These are phyloP conservation scores for Brachyalestes nurse DNA, from an alignment of 2,797 vertebrate genomes.

Conservation along the genomic window DNA sequence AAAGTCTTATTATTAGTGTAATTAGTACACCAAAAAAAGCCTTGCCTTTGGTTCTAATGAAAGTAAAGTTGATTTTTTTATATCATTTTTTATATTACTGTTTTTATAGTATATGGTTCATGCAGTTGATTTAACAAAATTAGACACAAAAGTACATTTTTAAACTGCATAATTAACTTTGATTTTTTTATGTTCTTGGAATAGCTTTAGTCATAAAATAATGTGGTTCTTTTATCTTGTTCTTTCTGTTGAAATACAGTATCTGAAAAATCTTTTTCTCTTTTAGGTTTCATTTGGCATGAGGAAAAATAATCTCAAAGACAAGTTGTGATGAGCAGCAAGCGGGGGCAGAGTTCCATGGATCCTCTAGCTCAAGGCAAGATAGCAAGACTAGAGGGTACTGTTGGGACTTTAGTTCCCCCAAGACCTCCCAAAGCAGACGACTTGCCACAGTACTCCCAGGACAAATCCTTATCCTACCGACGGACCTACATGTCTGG, in stretches of 20 bases:
- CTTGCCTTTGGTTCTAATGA: too few relatives aligned
- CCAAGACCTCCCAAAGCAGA: conserved; percentile 67
- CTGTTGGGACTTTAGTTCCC: conserved; percentile 46
- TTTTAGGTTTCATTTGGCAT: conserved; percentile 63
- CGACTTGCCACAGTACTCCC: conserved; percentile 60
- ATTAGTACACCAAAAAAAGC: too few relatives aligned
- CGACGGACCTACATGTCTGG: conserved; percentile 82
- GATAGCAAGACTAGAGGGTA: conserved; percentile 78
- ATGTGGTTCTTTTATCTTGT: too few relatives aligned
- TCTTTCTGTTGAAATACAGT: neutral
- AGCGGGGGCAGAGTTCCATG: conserved; percentile 69
- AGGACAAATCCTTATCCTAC: conserved; percentile 75
- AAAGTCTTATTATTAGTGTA: too few relatives aligned
- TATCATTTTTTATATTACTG: too few relatives aligned
- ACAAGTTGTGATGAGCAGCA: conserved; percentile 79
- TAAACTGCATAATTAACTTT: too few relatives aligned
- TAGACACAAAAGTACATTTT: too few relatives aligned
- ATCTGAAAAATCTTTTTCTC: conserved; percentile 12
- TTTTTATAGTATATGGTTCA: too few relatives aligned
- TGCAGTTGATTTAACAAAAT: too few relatives aligned
- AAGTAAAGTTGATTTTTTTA: too few relatives aligned
- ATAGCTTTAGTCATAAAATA: too few relatives aligned
- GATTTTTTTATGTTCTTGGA: too few relatives aligned
- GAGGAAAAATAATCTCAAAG: conserved; percentile 43
- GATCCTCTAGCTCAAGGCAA: conserved; percentile 77